Evolutionary conservation across 2,113 vertebrate species (phyloP).

Genomic region (Crypturellus undulatus): DNA sequence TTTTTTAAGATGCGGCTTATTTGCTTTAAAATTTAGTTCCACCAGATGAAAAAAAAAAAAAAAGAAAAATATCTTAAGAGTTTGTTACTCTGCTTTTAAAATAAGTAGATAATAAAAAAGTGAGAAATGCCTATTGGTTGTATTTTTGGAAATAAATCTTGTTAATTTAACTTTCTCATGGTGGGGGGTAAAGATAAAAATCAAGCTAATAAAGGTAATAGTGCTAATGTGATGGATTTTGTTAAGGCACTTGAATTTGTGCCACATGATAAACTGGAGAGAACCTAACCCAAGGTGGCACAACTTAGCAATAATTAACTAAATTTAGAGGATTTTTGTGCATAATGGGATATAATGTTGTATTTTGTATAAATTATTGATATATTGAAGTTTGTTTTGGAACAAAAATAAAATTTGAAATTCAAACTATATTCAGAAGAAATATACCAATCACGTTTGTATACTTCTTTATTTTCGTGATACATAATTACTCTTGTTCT

Average conservation of each 20-base stretch:
- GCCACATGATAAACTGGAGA: not conserved
- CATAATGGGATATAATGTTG: not conserved
- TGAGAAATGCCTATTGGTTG: not conserved
- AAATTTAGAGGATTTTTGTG: not conserved
- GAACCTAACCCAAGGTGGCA: not conserved
- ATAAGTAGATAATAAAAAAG: not conserved
- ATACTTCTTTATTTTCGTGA: not conserved
- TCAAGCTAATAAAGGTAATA: not conserved
- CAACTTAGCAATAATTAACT: fast-evolving
- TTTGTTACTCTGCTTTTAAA: not conserved
- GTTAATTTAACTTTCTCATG: not conserved
- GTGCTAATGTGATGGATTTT: not conserved
- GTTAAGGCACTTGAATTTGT: not conserved
- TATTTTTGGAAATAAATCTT: not conserved
- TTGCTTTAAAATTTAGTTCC: not conserved
- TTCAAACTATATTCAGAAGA: not conserved
- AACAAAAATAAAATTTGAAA: not conserved
- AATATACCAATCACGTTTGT: not conserved
- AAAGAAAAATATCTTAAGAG: not conserved
- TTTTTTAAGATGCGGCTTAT: not conserved
- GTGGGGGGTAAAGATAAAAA: fast-evolving
- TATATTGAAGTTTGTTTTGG: not conserved
- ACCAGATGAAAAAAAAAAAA: not conserved
- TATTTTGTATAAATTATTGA: not conserved
- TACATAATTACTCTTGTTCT: not conserved